Percentiles rank a stretch among this genome's conserved stretches.
phyloP scores from a whole-genome alignment of 1,140 invertebrate genomes.

The fruit fly (Drosophila melanogaster) region DNA sequence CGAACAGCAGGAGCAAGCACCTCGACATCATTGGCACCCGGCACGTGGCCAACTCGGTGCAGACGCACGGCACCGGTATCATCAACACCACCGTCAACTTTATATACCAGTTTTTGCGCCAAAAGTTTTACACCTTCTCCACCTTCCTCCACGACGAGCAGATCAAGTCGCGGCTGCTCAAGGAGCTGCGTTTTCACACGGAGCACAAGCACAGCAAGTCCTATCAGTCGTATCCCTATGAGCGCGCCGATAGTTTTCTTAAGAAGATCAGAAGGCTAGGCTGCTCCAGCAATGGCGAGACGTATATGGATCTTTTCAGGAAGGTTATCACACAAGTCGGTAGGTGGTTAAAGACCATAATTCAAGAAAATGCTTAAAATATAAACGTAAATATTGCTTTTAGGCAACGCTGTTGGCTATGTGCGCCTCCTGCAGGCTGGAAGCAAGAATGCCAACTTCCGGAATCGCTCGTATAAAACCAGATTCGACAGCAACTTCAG shows the following conservation, averaged over 20 bases:
- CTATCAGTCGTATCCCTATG: conserved; percentile 91
- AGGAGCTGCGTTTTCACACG: conserved; percentile 92
- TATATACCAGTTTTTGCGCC: conserved; percentile 97
- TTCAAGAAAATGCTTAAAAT: too few relatives aligned
- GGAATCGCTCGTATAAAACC: conserved; percentile 95
- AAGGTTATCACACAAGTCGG: conserved; percentile 96
- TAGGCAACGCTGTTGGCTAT: conserved; percentile 98
- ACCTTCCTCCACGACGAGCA: conserved; percentile 99
- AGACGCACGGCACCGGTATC: conserved; percentile 98
- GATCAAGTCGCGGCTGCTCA: conserved; percentile 97
- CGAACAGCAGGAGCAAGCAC: conserved; percentile 96
- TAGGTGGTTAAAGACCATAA: conserved; percentile 79
- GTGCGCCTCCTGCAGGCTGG: conserved; percentile 97
- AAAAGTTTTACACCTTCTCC: conserved; percentile 97
- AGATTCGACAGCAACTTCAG: conserved; percentile 88
- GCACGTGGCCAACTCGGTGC: conserved; percentile 98
- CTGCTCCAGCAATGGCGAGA: conserved; percentile 91
- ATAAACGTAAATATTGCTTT: not conserved
- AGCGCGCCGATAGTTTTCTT: conserved; percentile 97
- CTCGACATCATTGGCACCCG: conserved; percentile 98
- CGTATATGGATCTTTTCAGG: conserved; percentile 97
- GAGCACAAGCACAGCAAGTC: conserved; percentile 85
- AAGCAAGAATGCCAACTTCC: conserved; percentile 95
- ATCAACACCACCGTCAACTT: conserved; percentile 99
- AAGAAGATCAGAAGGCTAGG: conserved; percentile 96